These are phyloP conservation scores for Alethe diademata DNA, from an alignment of 2,113 vertebrate genomes.

Conservation along the genomic window DNA sequence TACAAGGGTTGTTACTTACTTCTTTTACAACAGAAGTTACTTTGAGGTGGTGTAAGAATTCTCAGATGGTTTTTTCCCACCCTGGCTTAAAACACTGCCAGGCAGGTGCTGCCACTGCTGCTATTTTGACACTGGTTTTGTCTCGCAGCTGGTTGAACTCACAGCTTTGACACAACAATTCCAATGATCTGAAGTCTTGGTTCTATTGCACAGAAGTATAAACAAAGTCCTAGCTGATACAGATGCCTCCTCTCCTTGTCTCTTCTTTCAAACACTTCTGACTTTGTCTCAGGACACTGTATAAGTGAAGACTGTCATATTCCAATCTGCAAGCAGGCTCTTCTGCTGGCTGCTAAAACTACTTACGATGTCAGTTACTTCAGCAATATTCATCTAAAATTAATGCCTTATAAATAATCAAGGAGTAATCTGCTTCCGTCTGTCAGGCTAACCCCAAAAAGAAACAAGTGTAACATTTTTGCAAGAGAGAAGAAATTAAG, in stretches of 20 bases:
- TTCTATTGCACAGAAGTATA: not conserved
- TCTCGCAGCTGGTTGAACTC: not conserved
- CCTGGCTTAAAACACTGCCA: not conserved
- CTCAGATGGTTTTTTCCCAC: not conserved
- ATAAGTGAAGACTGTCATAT: constrained; percentile 44
- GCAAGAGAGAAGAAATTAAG: constrained; percentile 51
- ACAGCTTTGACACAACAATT: not conserved
- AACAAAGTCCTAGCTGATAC: not conserved
- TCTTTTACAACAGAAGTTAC: not conserved
- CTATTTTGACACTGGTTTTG: not conserved
- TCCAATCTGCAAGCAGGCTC: constrained; percentile 14
- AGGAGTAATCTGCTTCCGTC: constrained; percentile 60
- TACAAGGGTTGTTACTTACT: not conserved
- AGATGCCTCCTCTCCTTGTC: not conserved
- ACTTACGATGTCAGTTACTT: constrained; percentile 63
- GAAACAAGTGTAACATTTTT: constrained; percentile 47
- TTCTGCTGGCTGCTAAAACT: constrained; percentile 51
- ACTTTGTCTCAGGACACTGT: not conserved
- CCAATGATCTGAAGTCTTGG: not conserved
- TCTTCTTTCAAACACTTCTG: not conserved
- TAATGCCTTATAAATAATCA: constrained; percentile 74
- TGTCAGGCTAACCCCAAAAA: constrained; percentile 67
- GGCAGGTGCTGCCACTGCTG: not conserved
- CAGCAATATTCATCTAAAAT: constrained; percentile 69
- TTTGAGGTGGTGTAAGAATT: not conserved